Evolutionary conservation across 1,140 invertebrate genomes (phyloP).

Genomic region (Zaprionus taronus): DNA sequence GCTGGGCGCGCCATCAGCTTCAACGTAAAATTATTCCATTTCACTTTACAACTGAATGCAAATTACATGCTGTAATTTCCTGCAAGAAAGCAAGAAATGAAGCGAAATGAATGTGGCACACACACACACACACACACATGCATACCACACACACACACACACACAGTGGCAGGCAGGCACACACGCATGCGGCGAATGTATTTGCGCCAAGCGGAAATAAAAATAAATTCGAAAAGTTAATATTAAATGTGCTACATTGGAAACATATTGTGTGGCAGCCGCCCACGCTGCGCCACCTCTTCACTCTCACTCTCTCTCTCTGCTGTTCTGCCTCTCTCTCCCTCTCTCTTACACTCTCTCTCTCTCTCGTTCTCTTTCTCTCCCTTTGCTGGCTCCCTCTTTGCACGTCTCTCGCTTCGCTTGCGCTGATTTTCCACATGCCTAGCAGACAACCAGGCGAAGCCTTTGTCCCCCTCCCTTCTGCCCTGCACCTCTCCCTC

Average conservation of each 20-base stretch:
- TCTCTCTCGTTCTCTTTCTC: not conserved
- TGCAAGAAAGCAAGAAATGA: conserved; percentile 82
- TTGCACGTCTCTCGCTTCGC: conserved; percentile 48
- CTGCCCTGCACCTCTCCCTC: not conserved
- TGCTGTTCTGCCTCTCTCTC: not conserved
- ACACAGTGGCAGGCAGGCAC: conserved; percentile 9
- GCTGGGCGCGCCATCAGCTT: conserved; percentile 58
- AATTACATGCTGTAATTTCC: conserved; percentile 83
- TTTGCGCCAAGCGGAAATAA: conserved; percentile 77
- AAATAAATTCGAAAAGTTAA: conserved; percentile 83
- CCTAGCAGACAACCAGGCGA: conserved; percentile 71
- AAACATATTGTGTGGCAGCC: conserved; percentile 64
- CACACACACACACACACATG: conserved; percentile 58
- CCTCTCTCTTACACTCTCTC: not conserved
- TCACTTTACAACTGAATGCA: conserved; percentile 83
- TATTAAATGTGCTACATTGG: conserved; percentile 82
- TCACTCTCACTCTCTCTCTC: not conserved
- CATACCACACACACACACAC: conserved; percentile 17
- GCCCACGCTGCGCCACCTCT: not conserved
- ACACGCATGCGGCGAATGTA: conserved; percentile 49
- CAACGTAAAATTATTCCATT: conserved; percentile 82
- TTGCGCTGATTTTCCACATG: conserved; percentile 78
- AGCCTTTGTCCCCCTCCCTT: conserved; percentile 1
- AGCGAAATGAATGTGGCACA: conserved; percentile 78
- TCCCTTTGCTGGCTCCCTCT: not conserved